phyloP scores from a whole-genome alignment of 2,797 vertebrate species.

The Acanthornis magna region DNA sequence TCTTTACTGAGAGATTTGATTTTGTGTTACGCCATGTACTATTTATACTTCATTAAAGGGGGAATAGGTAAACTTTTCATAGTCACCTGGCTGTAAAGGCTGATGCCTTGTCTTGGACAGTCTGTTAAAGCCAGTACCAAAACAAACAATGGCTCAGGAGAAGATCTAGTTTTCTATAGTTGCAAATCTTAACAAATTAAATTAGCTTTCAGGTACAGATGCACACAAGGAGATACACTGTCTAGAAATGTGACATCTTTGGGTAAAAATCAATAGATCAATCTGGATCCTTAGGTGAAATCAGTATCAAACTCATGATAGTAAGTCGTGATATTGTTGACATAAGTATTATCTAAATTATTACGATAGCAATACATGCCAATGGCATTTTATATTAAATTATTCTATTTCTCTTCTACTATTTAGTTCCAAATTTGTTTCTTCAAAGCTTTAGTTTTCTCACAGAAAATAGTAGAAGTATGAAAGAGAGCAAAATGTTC shows the following conservation, averaged over 20 bases:
- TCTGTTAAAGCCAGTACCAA: not conserved
- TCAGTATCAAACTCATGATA: not conserved
- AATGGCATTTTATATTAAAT: not conserved
- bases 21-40: not conserved
- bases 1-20: not conserved
- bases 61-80: not conserved
- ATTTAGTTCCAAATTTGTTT: not conserved
- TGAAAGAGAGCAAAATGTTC: not conserved
- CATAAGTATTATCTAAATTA: not conserved
- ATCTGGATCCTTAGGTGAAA: not conserved
- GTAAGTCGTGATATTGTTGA: not conserved
- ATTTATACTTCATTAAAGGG: not conserved
- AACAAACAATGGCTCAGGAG: not conserved
- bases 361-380: not conserved
- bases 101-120: not conserved
- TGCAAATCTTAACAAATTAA: not conserved
- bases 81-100: not conserved
- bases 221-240: not conserved
- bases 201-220: not conserved
- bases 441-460: not conserved
- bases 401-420: not conserved
- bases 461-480: not conserved
- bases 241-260: not conserved
- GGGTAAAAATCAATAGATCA: not conserved
- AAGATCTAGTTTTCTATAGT: not conserved